Evolutionary conservation across 64 coral and sea anemone species (phyloP).

Genomic region (Catalaphyllia jardinei): DNA sequence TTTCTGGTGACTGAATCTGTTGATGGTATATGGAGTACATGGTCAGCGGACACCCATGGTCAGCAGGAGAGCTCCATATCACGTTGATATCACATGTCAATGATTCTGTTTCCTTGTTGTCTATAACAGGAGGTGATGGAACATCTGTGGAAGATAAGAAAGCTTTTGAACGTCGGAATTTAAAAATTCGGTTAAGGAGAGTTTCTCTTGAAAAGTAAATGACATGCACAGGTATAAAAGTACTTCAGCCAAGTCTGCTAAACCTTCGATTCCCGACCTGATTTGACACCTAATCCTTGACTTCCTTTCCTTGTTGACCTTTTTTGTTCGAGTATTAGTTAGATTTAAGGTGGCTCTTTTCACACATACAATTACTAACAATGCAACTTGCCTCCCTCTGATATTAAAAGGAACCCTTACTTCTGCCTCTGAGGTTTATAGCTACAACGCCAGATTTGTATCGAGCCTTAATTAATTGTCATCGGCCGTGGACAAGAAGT

Average conservation of each 20-base stretch:
- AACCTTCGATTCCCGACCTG: not conserved
- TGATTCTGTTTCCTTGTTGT: not conserved
- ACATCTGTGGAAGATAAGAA: not conserved
- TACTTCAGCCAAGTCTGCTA: no score
- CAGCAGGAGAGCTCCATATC: not conserved
- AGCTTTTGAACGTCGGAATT: not conserved
- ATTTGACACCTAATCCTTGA: not conserved
- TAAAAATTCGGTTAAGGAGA: not conserved
- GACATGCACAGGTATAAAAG: no score
- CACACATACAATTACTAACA: no score
- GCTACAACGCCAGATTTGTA: no score
- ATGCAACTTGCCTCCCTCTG: no score
- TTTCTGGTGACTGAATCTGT: not conserved
- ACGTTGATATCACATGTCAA: not conserved
- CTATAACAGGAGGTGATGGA: conserved; percentile 5
- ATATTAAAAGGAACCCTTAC: no score
- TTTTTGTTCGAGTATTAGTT: no score
- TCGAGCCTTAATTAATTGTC: no score
- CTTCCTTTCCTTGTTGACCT: no score
- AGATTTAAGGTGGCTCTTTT: no score
- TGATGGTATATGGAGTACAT: conserved; percentile 5
- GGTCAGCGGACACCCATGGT: not conserved
- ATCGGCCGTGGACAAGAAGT: no score
- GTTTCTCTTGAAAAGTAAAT: not conserved
- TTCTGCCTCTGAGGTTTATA: no score